Evolutionary conservation across 2,888 invertebrate species (phyloP).

Genomic region (Petrolisthes manimaculis): DNA sequence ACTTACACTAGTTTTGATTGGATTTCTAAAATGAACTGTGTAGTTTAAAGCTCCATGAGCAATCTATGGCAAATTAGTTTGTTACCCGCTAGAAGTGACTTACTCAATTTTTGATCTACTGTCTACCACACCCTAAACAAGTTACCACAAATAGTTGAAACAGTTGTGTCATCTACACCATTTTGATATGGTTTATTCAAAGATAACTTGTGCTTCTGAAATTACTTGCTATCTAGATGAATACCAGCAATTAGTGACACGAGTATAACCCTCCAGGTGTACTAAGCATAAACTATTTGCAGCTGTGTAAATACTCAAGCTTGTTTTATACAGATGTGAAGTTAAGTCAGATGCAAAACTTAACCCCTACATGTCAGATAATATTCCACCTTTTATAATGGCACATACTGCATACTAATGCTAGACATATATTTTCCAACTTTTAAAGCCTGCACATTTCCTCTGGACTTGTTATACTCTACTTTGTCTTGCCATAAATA

Average conservation of each 20-base stretch:
- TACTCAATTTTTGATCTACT: conserved; percentile 23
- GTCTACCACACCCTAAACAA: conserved; percentile 45
- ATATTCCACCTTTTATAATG: too few relatives aligned
- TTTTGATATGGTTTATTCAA: conserved; percentile 39
- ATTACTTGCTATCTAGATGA: not conserved
- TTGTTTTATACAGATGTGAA: not conserved
- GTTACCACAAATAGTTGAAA: conserved; percentile 25
- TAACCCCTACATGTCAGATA: too few relatives aligned
- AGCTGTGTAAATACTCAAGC: not conserved
- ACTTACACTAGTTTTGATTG: conserved; percentile 41
- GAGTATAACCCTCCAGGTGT: not conserved
- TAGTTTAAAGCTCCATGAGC: conserved; percentile 27
- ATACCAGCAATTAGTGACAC: conserved; percentile 2
- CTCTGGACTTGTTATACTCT: too few relatives aligned
- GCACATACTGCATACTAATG: too few relatives aligned
- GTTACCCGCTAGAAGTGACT: conserved; percentile 10
- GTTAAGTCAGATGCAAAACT: not conserved
- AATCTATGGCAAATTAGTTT: not conserved
- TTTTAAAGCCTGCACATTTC: too few relatives aligned
- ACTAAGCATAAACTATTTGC: not conserved
- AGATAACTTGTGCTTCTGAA: not conserved
- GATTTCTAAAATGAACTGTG: conserved; percentile 30
- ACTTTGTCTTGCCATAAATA: too few relatives aligned
- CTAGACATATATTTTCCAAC: too few relatives aligned
- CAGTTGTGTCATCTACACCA: conserved; percentile 26